phyloP scores from a whole-genome alignment of 2,113 vertebrate species.

The Cromileptes altivelis region DNA sequence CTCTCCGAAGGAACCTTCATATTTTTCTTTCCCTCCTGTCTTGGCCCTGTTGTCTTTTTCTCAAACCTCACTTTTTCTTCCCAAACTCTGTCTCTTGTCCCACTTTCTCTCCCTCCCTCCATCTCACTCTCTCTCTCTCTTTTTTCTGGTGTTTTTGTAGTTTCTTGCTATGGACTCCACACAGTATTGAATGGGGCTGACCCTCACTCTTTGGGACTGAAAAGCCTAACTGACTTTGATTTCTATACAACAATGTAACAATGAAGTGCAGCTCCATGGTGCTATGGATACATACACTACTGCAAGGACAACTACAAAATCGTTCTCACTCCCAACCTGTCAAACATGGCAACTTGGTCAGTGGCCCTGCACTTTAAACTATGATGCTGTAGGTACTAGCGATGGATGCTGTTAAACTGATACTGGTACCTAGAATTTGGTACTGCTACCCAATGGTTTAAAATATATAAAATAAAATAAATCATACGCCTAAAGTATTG shows the following conservation, averaged over 20 bases:
- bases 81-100: conserved; percentile 19
- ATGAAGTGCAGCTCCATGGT: conserved; percentile 13
- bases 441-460: too few species aligned
- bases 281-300: background rate
- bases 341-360: too few species aligned
- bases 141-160: conserved; percentile 17
- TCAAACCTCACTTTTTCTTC: conserved; percentile 30
- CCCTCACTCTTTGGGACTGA: conserved; percentile 2
- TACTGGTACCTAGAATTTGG: too few species aligned
- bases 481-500: too few species aligned
- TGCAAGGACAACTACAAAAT: background rate
- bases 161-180: background rate
- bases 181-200: conserved; percentile 1
- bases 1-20: conserved; percentile 58
- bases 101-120: conserved; percentile 2
- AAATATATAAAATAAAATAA: too few species aligned
- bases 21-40: conserved; percentile 60
- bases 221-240: conserved; percentile 25
- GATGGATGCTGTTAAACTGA: too few species aligned
- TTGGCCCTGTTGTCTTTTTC: conserved; percentile 35
- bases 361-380: too few species aligned
- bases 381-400: too few species aligned
- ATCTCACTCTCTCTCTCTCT: background rate
- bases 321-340: too few species aligned
- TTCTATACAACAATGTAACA: conserved; percentile 14